Conservation (phyloP, 2,888 invertebrate genomes). For the Epirrhoe tristata region DNA sequence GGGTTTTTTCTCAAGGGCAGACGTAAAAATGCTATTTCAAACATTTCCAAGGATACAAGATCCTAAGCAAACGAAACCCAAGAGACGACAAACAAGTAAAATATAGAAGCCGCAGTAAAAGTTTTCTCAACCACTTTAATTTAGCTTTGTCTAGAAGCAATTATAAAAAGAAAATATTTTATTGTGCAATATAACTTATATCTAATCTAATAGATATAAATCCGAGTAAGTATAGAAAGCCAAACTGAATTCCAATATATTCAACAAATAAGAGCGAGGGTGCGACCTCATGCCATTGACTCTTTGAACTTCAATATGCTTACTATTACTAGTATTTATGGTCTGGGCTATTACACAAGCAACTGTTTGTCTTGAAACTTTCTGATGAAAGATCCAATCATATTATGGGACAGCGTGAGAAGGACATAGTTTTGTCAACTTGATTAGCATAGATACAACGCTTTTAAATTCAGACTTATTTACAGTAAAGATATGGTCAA, state of each 20-base stretch:
- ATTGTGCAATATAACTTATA: not conserved
- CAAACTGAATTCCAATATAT: not conserved
- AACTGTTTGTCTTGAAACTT: not conserved
- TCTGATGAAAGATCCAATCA: not conserved
- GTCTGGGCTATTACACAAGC: too few relatives aligned
- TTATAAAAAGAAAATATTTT: not conserved
- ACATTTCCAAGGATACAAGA: not conserved
- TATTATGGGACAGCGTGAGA: not conserved
- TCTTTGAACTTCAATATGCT: not conserved
- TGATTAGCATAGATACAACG: not conserved
- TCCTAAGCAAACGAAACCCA: not conserved
- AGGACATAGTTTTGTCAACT: not conserved
- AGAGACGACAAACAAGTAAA: not conserved
- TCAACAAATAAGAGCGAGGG: not conserved
- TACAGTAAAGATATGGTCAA: not conserved
- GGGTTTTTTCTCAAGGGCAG: not conserved
- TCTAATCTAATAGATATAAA: not conserved
- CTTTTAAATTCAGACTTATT: not conserved
- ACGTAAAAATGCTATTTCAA: not conserved
- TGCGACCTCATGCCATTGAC: not conserved
- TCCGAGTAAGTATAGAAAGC: not conserved
- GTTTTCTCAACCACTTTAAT: not conserved
- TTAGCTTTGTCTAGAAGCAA: not conserved
- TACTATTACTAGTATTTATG: not conserved
- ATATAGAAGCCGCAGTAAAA: not conserved